Evolutionary conservation across 2,113 vertebrate genomes (phyloP), one percentile per base, ranked within the genome.

Genomic region (Todiramphus chloris): DNA sequence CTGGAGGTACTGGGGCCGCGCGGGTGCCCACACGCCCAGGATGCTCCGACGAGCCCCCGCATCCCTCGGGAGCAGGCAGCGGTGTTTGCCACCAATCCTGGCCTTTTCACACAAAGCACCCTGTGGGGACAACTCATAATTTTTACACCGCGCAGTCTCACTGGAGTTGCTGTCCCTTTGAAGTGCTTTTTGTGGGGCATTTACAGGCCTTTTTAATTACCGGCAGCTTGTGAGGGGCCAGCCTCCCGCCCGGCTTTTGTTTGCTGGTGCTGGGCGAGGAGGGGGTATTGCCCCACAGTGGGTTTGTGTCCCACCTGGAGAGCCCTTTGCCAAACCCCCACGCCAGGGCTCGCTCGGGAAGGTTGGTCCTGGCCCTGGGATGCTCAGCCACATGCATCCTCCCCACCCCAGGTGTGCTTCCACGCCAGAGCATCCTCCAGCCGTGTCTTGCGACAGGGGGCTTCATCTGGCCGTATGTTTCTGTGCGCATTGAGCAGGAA

Each of bases 201-300:
- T 99, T 98, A 98, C 98, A 98, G 98, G 97, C 98, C 94, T 91
- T 97, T 98, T 98, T 98, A 98, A 99, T 99, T 98, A 98, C 98
- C 98, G 94, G 86, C 97, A 97, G 97, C 97, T 98, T 98, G 97
- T 94, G 84, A 98, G 98, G 97, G 98, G 98, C 98, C 98, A 93
- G 89, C 96, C 97, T 96, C 96, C 74, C 76, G 83, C 97, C 97
- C 76, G 68, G 96, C 96, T 97, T 98, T 98, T 98, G 98, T 98
- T 98, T 97, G 97, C 97, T 75, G 75, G 96, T 48, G 97, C 97
- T 97, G 80, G 87, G 91, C 37, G 74, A 75, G 96, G 95, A 89
- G 94, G 93, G 87, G 94, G 70, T 31, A 66, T 25, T 8, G 12
- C 84, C 85, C 6, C 53, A 3, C 2, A 1, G 39, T 14, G 3